Percentiles rank a stretch among this genome's conserved stretches.
Conservation (phyloP, 2,888 invertebrate species). For the Caprella mutica region DNA sequence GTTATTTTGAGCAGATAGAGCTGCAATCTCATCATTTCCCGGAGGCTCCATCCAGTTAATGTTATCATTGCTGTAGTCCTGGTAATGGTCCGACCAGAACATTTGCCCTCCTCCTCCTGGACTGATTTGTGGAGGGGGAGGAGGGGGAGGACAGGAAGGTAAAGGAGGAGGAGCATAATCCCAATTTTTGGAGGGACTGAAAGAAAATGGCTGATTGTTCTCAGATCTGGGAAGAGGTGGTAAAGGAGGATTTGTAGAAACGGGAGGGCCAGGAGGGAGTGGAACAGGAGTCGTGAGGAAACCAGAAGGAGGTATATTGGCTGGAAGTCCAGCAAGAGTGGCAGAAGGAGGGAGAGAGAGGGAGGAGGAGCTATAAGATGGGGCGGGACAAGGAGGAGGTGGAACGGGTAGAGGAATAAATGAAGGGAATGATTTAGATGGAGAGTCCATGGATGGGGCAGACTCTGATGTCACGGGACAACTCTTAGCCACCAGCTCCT, state of each 20-base stretch:
- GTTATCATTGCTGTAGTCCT: constrained; percentile 23
- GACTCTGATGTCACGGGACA: not conserved
- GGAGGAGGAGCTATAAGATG: constrained; percentile 13
- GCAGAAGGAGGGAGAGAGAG: constrained; percentile 5
- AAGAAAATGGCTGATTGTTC: no score
- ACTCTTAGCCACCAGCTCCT: constrained; percentile 5
- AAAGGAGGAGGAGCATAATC: no score
- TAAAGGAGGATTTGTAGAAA: not conserved
- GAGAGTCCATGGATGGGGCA: not conserved
- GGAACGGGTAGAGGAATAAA: constrained; percentile 4
- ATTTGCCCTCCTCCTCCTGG: constrained; percentile 2
- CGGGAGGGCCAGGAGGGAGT: not conserved
- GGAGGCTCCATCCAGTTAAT: constrained; percentile 34
- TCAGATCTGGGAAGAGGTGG: no score
- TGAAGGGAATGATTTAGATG: not conserved
- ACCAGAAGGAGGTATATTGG: not conserved
- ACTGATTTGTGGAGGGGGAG: not conserved
- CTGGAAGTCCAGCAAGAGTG: not conserved
- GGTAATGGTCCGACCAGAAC: constrained; percentile 4
- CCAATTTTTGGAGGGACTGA: no score
- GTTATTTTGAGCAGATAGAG: not conserved
- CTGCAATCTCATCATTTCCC: constrained; percentile 26
- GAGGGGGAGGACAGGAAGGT: not conserved
- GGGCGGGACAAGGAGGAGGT: constrained; percentile 17
- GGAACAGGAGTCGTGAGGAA: not conserved